phyloP scores from a whole-genome alignment of 2,888 invertebrate genomes.

The Meteorus colon region DNA sequence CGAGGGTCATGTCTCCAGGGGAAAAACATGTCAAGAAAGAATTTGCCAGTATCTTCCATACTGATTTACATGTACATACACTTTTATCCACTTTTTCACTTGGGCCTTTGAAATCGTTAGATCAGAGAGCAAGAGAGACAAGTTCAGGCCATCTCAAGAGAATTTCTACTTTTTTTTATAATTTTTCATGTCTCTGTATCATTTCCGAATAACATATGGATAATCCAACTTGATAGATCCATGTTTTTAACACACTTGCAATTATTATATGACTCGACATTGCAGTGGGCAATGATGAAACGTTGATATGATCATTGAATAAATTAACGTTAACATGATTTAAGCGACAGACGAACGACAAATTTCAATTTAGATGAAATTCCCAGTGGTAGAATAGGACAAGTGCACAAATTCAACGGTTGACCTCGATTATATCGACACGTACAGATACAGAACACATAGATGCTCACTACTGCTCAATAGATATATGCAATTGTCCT shows the following conservation, averaged over 20 bases:
- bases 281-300: neutral
- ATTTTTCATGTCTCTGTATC: neutral
- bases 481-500: neutral
- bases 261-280: neutral
- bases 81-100: no score
- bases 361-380: slow-evolving; percentile 43
- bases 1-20: slow-evolving; percentile 33
- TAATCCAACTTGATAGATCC: slow-evolving; percentile 8
- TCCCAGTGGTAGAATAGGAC: slow-evolving; percentile 34
- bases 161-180: slow-evolving; percentile 1
- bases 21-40: slow-evolving; percentile 7
- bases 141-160: neutral
- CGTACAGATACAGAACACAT: slow-evolving; percentile 18
- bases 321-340: slow-evolving; percentile 7
- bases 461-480: slow-evolving; percentile 4
- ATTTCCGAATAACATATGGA: neutral
- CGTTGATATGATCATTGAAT: neutral
- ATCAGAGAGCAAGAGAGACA: no score
- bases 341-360: slow-evolving; percentile 6
- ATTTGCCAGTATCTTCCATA: slow-evolving; percentile 17
- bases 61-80: neutral
- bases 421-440: slow-evolving; percentile 52
- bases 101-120: no score
- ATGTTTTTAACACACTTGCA: neutral
- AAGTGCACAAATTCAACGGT: slow-evolving; percentile 47